Conservation (phyloP, 2,797 vertebrate genomes). For the Amblyopsis hoosieri region DNA sequence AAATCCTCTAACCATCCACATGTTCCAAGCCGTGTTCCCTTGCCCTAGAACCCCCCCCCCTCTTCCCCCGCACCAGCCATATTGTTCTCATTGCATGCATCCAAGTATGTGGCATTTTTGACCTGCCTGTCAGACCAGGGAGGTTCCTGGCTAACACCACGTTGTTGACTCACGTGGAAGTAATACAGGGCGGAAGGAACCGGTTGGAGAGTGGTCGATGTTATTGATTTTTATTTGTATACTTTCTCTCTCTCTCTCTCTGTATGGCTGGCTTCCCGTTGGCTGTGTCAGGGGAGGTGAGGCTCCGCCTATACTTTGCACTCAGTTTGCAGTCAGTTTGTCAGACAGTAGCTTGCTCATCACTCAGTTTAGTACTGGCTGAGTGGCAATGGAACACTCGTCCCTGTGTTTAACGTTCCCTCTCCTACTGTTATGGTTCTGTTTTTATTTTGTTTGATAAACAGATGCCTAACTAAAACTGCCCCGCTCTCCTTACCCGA, state of each 20-base stretch:
- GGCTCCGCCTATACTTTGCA: conserved; percentile 45
- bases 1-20: too few relatives aligned
- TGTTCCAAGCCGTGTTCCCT: too few relatives aligned
- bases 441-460: too few relatives aligned
- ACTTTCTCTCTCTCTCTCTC: conserved; percentile 68
- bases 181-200: conserved; percentile 14
- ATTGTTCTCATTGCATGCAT: background rate
- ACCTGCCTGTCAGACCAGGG: background rate
- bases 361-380: background rate
- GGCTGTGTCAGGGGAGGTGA: conserved; percentile 64
- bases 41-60: too few relatives aligned
- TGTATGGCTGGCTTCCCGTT: conserved; percentile 62
- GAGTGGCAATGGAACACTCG: background rate
- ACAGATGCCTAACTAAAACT: too few relatives aligned
- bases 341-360: background rate
- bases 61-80: too few relatives aligned
- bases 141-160: conserved; percentile 13
- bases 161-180: conserved; percentile 17
- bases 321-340: conserved; percentile 3
- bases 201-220: conserved; percentile 17
- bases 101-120: background rate
- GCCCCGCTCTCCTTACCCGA: too few relatives aligned
- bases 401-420: conserved; percentile 14
- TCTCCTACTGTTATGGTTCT: conserved; percentile 14
- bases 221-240: conserved; percentile 24